A percentile compares a stretch with the other conserved stretches of the same genome.
These are phyloP conservation scores for Lasioglossum pauxillum DNA, from an alignment of 2,888 invertebrate species.

Conservation along the genomic window DNA sequence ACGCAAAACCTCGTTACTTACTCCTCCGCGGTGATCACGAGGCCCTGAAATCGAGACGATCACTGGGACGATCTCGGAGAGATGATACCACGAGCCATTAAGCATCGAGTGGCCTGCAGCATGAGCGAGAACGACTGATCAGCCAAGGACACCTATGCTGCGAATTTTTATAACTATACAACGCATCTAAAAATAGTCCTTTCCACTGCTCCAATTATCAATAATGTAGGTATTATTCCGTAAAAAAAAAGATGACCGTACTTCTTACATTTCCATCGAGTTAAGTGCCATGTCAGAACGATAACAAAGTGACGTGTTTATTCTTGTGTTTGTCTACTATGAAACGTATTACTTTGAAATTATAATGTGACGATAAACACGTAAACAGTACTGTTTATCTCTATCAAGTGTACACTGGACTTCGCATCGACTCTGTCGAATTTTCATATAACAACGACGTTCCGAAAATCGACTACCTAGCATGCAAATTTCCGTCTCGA, in stretches of 20 bases:
- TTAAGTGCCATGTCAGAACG: background rate
- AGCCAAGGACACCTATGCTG: background rate
- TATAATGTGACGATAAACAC: background rate
- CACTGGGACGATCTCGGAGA: constrained; percentile 1
- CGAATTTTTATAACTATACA: background rate
- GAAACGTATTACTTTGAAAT: background rate
- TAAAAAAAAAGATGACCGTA: background rate
- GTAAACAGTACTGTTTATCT: background rate
- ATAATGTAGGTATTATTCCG: background rate
- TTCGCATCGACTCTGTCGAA: background rate
- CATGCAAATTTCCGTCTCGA: background rate
- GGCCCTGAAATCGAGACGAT: background rate
- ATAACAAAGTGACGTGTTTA: background rate
- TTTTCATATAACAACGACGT: background rate
- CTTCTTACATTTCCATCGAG: background rate
- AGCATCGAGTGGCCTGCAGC: background rate
- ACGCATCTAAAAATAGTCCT: background rate
- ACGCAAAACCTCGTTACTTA: constrained; percentile 5
- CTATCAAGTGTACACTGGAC: background rate
- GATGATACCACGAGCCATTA: background rate
- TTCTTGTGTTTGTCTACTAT: background rate
- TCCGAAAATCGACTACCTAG: background rate
- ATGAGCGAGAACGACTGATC: background rate
- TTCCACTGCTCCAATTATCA: background rate
- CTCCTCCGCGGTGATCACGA: constrained; percentile 8